Evolutionary conservation across 2,888 invertebrate genomes (phyloP), one percentile per base, ranked within the genome.

Genomic region (Nemurella pictetii): DNA sequence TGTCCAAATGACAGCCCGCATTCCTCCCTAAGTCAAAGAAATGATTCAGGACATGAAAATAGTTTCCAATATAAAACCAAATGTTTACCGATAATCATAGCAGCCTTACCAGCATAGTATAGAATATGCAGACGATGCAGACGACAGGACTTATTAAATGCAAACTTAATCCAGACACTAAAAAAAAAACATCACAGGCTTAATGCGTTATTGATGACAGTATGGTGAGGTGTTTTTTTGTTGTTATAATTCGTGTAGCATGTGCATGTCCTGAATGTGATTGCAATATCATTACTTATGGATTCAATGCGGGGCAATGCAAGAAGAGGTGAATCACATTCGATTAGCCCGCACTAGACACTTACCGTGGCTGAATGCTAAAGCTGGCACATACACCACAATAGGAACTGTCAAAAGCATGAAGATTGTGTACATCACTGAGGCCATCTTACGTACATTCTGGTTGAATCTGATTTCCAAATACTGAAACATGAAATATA

Each of bases 281-380:
- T n/a, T n/a, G 35, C 5, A 12, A 35, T 12, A 35, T 35, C 35
- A 55, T 12, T 55, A 55, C 20, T 55, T 55, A 3, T 12, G 55
- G 55, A 55, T 12, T 12, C 9, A 20, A 15, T 7, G n/a, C n/a
- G n/a, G n/a, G n/a, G n/a, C n/a, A n/a, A n/a, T n/a, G n/a, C n/a
- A n/a, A n/a, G n/a, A n/a, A n/a, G n/a, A 55, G 20, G 55, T 12
- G 5, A 2, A 55, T 55, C 20, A 12, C 55, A 20, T 20, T n/a
- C n/a, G n/a, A n/a, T n/a, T n/a, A n/a, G n/a, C 55, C 32, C 32
- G 9, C 32, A 5, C 4, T 28, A 0, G 73, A 7, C 3, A 85
- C 89, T 90, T 90, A 94, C 94, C 94, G 89, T 95, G 92, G 88
- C 94, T 93, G 87, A 95, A 94, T 0, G 95, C 95, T 88, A 95